Conservation (phyloP, 2,888 invertebrate species). For the Vesta saturnalis region DNA sequence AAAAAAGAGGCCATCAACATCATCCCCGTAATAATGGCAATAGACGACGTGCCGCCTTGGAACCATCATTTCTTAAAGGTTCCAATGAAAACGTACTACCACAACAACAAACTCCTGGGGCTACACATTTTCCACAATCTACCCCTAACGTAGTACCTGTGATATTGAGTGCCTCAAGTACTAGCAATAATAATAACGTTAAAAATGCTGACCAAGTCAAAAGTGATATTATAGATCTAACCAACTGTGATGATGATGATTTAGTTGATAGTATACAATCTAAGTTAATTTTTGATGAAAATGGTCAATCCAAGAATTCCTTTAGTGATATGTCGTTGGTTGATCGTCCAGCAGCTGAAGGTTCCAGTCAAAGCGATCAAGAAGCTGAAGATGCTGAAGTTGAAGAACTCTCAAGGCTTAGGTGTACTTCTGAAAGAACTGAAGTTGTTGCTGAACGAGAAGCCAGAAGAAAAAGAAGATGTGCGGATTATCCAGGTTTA, state of each 20-base stretch:
- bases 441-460: conserved; percentile 90
- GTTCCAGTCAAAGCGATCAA: conserved; percentile 64
- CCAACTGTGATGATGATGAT: conserved; percentile 57
- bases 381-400: conserved; percentile 78
- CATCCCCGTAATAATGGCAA: conserved; percentile 72
- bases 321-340: conserved; percentile 56
- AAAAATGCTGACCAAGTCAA: conserved; percentile 41
- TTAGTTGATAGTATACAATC: conserved; percentile 41
- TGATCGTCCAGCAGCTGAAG: conserved; percentile 61
- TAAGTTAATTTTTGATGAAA: conserved; percentile 33
- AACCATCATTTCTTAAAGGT: conserved; percentile 54
- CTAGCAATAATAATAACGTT: conserved; percentile 35
- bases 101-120: conserved; percentile 37
- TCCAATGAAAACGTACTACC: conserved; percentile 59
- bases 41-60: conserved; percentile 63
- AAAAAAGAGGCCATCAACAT: conserved; percentile 79
- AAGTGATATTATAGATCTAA: conserved; percentile 60
- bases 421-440: conserved; percentile 89
- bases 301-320: conserved; percentile 35
- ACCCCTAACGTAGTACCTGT: conserved; percentile 37
- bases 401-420: conserved; percentile 82
- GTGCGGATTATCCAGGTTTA: conserved; percentile 91
- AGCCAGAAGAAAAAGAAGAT: conserved; percentile 77
- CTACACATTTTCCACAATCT: conserved; percentile 17
- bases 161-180: conserved; percentile 48